phyloP scores from a whole-genome alignment of 2,888 invertebrate species.

The Tillus elongatus region DNA sequence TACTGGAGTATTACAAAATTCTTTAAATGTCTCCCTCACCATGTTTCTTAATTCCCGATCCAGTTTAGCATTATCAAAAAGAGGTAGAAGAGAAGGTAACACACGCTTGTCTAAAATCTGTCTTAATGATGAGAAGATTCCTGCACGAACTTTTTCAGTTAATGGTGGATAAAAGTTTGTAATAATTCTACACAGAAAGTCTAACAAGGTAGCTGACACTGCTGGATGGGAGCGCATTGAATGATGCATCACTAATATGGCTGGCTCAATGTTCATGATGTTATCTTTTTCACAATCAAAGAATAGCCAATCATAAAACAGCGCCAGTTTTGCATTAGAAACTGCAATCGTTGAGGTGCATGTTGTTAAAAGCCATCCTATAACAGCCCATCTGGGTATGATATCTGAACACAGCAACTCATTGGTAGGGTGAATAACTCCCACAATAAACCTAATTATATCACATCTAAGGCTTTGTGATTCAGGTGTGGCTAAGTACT shows the following conservation, averaged over 20 bases:
- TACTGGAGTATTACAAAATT: slow-evolving; percentile 61
- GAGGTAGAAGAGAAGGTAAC: slow-evolving; percentile 70
- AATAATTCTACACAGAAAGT: slow-evolving; percentile 87
- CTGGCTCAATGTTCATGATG: slow-evolving; percentile 94
- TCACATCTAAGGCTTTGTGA: slow-evolving; percentile 86
- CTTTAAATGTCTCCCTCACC: slow-evolving; percentile 84
- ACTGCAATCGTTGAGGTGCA: slow-evolving; percentile 84
- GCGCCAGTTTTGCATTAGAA: slow-evolving; percentile 81
- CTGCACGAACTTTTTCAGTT: slow-evolving; percentile 68
- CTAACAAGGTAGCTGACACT: slow-evolving; percentile 80
- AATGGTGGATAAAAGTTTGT: slow-evolving; percentile 75
- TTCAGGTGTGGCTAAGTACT: slow-evolving; percentile 85
- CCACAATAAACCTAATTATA: slow-evolving; percentile 87
- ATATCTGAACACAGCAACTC: slow-evolving; percentile 89
- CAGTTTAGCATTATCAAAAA: slow-evolving; percentile 81
- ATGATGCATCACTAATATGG: slow-evolving; percentile 88
- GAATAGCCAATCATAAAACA: slow-evolving; percentile 91
- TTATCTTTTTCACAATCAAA: slow-evolving; percentile 86
- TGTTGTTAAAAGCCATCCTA: slow-evolving; percentile 86
- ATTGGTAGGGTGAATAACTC: slow-evolving; percentile 89
- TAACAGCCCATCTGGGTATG: slow-evolving; percentile 90
- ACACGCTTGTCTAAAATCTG: slow-evolving; percentile 90
- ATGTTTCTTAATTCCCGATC: slow-evolving; percentile 75
- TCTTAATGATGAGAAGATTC: slow-evolving; percentile 72
- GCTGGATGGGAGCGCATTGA: slow-evolving; percentile 87